Percentiles rank a stretch among this genome's conserved stretches.
Conservation (phyloP, 2,113 vertebrate genomes). For the Tringa solitaria region DNA sequence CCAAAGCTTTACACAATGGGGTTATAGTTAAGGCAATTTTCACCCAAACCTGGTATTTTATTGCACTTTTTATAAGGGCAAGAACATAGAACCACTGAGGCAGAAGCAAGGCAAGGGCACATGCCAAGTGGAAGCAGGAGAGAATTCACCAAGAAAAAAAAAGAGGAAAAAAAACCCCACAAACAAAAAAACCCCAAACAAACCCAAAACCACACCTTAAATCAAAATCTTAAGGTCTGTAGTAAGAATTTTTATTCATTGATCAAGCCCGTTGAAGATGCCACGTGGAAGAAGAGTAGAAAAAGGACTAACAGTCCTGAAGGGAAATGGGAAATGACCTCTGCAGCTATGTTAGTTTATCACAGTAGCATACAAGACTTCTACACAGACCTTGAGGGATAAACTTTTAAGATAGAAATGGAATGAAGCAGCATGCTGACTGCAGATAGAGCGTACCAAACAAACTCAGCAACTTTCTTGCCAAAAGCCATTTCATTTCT, state of each 20-base stretch:
- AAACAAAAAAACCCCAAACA: too few relatives aligned
- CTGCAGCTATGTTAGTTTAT: neutral
- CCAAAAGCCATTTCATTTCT: neutral
- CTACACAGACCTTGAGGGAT: neutral
- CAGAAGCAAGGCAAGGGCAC: neutral
- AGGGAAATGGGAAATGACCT: neutral
- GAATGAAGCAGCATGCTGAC: neutral
- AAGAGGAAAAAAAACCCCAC: too few relatives aligned
- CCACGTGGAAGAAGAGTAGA: neutral
- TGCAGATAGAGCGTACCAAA: fast-evolving
- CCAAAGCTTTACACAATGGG: neutral
- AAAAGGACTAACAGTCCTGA: neutral
- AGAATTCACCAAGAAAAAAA: neutral
- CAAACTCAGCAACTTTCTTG: neutral
- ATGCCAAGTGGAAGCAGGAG: neutral
- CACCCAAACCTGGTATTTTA: neutral
- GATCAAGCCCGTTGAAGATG: neutral
- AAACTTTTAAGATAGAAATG: neutral
- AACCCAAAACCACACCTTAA: neutral
- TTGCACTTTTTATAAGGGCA: neutral
- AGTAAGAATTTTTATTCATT: neutral
- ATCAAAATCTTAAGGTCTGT: neutral
- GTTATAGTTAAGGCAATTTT: neutral
- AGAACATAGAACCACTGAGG: neutral
- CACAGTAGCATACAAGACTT: neutral